Percentiles rank a stretch among this genome's conserved stretches.
Evolutionary conservation across 2,113 vertebrate species (phyloP).

Genomic region (Ailuropoda melanoleuca): DNA sequence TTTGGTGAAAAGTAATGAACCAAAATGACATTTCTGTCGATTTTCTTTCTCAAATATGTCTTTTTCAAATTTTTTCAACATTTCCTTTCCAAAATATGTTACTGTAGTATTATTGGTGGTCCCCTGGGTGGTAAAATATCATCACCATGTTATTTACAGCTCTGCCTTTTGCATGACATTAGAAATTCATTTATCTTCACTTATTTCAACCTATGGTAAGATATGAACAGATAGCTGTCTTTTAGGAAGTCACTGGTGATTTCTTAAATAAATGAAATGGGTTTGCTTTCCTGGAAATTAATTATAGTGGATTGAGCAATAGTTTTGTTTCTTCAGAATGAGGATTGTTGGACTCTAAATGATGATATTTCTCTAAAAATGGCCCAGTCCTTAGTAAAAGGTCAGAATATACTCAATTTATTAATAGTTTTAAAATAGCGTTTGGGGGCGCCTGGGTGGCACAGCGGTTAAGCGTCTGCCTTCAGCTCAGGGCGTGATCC

Average conservation of each 20-base stretch:
- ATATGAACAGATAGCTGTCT: not conserved
- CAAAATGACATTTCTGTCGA: not conserved
- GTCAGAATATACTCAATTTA: conserved; percentile 18
- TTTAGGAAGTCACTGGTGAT: conserved; percentile 15
- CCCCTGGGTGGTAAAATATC: not conserved
- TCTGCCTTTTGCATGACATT: not conserved
- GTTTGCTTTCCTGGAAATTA: not conserved
- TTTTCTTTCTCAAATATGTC: conserved; percentile 13
- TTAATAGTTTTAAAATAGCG: conserved; percentile 39
- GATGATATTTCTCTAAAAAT: conserved; percentile 17
- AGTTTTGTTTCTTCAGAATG: not conserved
- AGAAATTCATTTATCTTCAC: conserved; percentile 49
- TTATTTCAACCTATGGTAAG: not conserved
- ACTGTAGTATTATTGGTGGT: not conserved
- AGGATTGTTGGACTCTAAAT: not conserved
- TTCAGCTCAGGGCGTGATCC: no score
- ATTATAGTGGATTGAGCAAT: not conserved
- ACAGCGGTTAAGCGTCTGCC: no score
- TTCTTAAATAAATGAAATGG: conserved; percentile 18
- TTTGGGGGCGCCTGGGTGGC: no score
- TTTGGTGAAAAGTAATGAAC: not conserved
- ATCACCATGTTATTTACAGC: not conserved
- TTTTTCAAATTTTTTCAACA: not conserved
- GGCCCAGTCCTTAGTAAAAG: not conserved
- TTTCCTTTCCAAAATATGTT: not conserved